phyloP scores from a whole-genome alignment of 2,113 vertebrate species.

The Rostratula benghalensis region DNA sequence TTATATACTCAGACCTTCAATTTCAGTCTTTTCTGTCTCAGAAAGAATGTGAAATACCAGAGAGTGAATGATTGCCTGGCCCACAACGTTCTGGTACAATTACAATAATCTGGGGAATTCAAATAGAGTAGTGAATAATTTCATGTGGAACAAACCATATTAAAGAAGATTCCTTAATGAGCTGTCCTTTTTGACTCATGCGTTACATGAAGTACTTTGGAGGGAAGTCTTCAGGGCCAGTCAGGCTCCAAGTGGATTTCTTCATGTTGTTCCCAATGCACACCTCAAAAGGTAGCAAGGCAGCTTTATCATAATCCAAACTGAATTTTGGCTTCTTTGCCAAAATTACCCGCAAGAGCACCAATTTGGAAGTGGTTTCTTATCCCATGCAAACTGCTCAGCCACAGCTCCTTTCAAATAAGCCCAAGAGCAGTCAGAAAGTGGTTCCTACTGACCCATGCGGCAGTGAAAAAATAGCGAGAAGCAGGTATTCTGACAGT shows the following conservation, averaged over 20 bases:
- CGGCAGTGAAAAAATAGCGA: neutral
- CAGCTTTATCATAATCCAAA: neutral
- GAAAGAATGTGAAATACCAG: neutral
- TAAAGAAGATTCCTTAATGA: neutral
- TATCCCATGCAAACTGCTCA: neutral
- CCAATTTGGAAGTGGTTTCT: neutral
- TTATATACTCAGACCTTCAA: neutral
- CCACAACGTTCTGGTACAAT: neutral
- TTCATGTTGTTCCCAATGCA: neutral
- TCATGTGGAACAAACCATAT: neutral
- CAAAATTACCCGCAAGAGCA: neutral
- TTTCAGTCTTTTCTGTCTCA: neutral
- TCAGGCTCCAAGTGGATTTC: neutral
- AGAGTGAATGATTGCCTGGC: neutral
- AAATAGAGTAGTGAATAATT: neutral
- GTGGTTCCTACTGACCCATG: neutral
- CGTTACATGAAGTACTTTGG: neutral
- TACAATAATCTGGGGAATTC: neutral
- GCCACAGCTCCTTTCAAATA: neutral
- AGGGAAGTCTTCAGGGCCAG: neutral
- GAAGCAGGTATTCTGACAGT: neutral
- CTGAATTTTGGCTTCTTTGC: neutral
- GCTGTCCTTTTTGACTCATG: neutral
- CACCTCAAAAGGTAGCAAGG: neutral
- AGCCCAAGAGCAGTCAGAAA: neutral